Evolutionary conservation across 2,113 vertebrate species (phyloP).

Genomic region (Caloenas nicobarica): DNA sequence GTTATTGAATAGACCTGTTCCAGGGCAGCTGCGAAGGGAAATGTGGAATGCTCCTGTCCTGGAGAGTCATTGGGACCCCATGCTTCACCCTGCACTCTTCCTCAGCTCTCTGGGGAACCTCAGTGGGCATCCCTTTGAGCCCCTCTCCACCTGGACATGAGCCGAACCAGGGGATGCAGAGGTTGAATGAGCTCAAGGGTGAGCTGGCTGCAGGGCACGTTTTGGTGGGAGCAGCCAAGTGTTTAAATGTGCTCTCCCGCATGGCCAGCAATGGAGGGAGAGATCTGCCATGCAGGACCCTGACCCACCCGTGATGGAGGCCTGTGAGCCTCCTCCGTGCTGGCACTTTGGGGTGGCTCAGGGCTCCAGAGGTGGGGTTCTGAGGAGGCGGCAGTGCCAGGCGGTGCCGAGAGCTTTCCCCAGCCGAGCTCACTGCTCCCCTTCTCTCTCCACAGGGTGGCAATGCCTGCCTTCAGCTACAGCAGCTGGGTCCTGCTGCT

Average conservation of each 20-base stretch:
- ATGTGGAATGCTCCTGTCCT: neutral
- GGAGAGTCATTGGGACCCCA: fast-evolving
- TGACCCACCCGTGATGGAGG: fast-evolving
- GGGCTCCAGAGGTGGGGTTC: neutral
- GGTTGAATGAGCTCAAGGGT: fast-evolving
- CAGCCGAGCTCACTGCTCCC: neutral
- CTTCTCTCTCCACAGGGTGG: slow-evolving; percentile 66
- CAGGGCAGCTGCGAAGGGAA: fast-evolving
- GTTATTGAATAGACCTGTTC: fast-evolving
- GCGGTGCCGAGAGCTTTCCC: neutral
- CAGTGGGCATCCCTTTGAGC: neutral
- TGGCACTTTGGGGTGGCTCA: neutral
- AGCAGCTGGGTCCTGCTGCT: neutral
- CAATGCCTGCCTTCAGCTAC: slow-evolving; percentile 55
- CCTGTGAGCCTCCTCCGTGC: fast-evolving
- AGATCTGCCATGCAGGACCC: neutral
- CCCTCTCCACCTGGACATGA: fast-evolving
- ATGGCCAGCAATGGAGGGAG: fast-evolving
- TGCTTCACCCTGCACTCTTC: neutral
- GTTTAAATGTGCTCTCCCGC: fast-evolving
- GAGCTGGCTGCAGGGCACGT: fast-evolving
- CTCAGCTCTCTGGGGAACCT: neutral
- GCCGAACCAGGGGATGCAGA: neutral
- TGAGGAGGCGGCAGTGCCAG: neutral
- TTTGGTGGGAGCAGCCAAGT: neutral